These are phyloP conservation scores for Borostomias antarcticus DNA, from an alignment of 2,797 vertebrate species.

Conservation along the genomic window DNA sequence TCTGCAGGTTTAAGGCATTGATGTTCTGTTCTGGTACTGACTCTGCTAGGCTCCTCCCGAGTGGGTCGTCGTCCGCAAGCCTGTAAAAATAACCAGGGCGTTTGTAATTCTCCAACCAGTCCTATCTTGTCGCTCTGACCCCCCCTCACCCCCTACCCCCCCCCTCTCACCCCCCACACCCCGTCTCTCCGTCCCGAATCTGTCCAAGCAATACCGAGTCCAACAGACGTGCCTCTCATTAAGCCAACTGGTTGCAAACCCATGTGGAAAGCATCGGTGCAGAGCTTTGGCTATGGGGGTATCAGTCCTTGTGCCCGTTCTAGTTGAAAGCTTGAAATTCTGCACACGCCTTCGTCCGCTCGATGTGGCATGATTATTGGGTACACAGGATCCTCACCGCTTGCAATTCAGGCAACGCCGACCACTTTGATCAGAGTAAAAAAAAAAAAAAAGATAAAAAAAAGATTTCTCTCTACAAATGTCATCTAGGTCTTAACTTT, in stretches of 20 bases:
- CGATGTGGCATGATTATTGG: conserved; percentile 61
- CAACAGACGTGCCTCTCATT: conserved; percentile 73
- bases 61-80: conserved; percentile 48
- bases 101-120: conserved; percentile 36
- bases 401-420: conserved; percentile 52
- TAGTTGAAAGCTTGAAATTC: conserved; percentile 61
- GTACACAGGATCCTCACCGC: conserved; percentile 53
- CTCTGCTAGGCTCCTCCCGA: conserved; percentile 58
- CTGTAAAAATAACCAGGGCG: conserved; percentile 54
- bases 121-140: conserved; percentile 52
- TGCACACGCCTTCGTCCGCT: conserved; percentile 69
- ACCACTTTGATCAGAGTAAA: conserved; percentile 56
- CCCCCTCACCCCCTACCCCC: neutral
- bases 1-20: conserved; percentile 66
- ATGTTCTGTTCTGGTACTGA: conserved; percentile 72
- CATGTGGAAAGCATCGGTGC: conserved; percentile 57
- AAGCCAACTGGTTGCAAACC: conserved; percentile 72
- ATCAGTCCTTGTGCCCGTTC: conserved; percentile 47
- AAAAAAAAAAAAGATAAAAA: conserved; percentile 41
- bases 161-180: conserved; percentile 7
- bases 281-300: conserved; percentile 58
- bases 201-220: conserved; percentile 79
- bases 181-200: conserved; percentile 61
- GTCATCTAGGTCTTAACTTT: conserved; percentile 53
- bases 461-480: conserved; percentile 58